Conservation (phyloP, 2,113 vertebrate genomes). For the Chauna torquata region DNA sequence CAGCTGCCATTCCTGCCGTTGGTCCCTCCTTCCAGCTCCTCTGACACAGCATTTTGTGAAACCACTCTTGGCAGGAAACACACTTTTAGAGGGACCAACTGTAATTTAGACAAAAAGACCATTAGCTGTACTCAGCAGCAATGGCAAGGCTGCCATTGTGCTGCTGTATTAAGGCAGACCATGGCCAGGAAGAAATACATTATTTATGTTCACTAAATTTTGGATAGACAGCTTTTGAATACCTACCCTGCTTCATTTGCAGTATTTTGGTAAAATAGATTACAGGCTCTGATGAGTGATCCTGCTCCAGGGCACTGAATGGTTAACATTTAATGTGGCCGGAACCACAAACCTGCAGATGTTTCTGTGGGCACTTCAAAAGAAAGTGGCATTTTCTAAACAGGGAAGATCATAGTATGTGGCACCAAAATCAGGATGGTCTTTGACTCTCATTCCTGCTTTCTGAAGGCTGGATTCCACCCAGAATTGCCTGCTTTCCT, state of each 20-base stretch:
- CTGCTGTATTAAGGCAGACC: not conserved
- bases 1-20: not conserved
- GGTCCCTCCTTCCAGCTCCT: not conserved
- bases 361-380: not conserved
- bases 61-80: constrained; percentile 51
- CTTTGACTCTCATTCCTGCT: not conserved
- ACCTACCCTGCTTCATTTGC: not conserved
- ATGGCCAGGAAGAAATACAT: constrained; percentile 27
- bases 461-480: not conserved
- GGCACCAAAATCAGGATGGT: not conserved
- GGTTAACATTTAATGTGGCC: not conserved
- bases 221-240: not conserved
- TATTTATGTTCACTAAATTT: constrained; percentile 14
- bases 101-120: constrained; percentile 52
- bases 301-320: not conserved
- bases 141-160: constrained; percentile 5
- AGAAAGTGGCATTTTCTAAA: constrained; percentile 26
- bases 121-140: constrained; percentile 50
- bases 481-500: not conserved
- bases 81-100: constrained; percentile 43
- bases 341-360: not conserved
- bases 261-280: not conserved
- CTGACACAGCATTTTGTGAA: constrained; percentile 55
- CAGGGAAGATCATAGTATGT: not conserved
- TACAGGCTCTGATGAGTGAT: not conserved